These are phyloP conservation scores for Ptychoptera contaminata DNA, from an alignment of 2,888 invertebrate species.

Conservation along the genomic window DNA sequence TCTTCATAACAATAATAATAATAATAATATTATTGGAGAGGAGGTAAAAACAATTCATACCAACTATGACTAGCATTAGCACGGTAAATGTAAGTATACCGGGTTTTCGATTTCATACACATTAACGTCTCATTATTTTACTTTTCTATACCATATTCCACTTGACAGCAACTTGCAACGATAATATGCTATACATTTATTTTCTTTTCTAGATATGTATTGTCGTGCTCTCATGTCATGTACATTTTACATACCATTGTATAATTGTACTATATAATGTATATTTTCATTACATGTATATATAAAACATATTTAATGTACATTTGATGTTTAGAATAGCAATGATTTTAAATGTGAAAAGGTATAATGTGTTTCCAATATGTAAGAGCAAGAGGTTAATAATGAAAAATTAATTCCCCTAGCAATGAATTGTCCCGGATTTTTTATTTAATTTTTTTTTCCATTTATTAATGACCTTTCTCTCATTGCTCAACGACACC, in stretches of 20 bases:
- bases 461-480: conserved; percentile 4
- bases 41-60: conserved; percentile 6
- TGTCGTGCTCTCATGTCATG: background rate
- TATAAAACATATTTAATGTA: too few species aligned
- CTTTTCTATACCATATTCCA: too few species aligned
- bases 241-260: background rate
- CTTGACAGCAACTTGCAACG: too few species aligned
- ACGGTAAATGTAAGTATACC: background rate
- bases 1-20: too few species aligned
- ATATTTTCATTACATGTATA: too few species aligned
- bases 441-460: background rate
- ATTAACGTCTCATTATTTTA: background rate
- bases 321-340: too few species aligned
- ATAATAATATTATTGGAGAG: background rate
- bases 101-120: conserved; percentile 7
- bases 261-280: background rate
- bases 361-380: background rate
- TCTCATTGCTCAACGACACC: background rate
- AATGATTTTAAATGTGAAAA: background rate
- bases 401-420: background rate
- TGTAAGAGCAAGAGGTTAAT: background rate
- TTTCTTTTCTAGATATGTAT: too few species aligned
- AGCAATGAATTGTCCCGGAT: background rate
- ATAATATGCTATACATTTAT: too few species aligned
- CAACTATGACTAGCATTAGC: background rate